Evolutionary conservation across 2,113 vertebrate genomes (phyloP).

Genomic region (Nerophis ophidion): DNA sequence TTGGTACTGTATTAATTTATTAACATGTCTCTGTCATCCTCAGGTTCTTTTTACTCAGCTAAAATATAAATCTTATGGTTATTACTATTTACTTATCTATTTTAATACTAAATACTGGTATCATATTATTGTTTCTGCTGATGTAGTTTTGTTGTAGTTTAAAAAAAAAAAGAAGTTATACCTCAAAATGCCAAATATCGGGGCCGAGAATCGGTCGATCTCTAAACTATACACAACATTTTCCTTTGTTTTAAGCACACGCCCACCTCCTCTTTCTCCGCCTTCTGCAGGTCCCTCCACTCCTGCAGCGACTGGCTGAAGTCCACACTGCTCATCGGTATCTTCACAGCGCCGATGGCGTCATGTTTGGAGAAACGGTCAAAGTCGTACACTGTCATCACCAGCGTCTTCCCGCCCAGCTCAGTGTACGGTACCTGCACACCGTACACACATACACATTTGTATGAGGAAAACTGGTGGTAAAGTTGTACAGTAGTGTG

Average conservation of each 20-base stretch:
- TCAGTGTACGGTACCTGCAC: slow-evolving; percentile 86
- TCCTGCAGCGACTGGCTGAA: slow-evolving; percentile 94
- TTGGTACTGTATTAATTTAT: no score
- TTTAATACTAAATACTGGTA: no score
- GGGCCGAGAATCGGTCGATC: background rate
- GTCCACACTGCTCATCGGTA: slow-evolving; percentile 92
- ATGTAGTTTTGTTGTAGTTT: no score
- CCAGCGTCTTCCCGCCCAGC: slow-evolving; percentile 90
- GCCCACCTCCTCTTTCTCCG: slow-evolving; percentile 95
- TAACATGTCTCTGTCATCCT: no score
- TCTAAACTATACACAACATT: background rate
- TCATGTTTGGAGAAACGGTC: slow-evolving; percentile 97
- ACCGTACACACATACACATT: background rate
- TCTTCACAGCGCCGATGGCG: slow-evolving; percentile 89
- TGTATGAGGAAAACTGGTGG: no score
- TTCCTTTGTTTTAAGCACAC: background rate
- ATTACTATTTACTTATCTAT: no score
- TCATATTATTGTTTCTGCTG: no score
- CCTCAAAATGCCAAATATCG: no score
- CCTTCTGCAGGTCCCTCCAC: slow-evolving; percentile 93
- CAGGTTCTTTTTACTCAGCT: no score
- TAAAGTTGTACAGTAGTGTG: background rate
- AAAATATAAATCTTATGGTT: no score
- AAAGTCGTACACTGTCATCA: slow-evolving; percentile 93
- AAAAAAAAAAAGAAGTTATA: no score